Percentiles rank a stretch among this genome's conserved stretches.
Evolutionary conservation across 2,113 vertebrate species (phyloP).

Genomic region (Syrmaticus mikado): DNA sequence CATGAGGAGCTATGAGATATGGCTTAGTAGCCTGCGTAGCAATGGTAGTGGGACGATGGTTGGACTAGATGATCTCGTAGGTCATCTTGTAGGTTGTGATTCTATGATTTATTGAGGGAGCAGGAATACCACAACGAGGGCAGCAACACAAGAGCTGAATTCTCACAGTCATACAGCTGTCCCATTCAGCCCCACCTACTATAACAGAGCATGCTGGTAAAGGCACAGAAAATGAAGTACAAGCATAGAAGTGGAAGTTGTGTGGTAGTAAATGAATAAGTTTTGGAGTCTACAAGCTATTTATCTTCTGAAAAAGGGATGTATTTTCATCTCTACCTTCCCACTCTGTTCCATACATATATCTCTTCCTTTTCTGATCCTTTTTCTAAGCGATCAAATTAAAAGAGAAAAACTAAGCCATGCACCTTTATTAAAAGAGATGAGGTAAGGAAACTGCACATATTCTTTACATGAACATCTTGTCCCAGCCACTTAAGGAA

Average conservation of each 20-base stretch:
- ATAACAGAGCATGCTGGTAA: background rate
- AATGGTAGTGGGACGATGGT: no score
- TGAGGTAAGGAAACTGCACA: background rate
- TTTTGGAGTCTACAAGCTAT: background rate
- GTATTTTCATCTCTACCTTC: background rate
- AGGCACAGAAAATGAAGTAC: background rate
- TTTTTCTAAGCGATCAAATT: background rate
- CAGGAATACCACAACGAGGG: rapidly evolving
- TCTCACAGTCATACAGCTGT: background rate
- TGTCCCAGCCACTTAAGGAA: background rate
- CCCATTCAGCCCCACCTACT: background rate
- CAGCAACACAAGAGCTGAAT: rapidly evolving
- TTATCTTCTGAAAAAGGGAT: background rate
- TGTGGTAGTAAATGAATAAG: background rate
- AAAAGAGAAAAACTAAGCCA: background rate
- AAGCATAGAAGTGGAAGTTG: background rate
- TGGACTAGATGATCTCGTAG: no score
- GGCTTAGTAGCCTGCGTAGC: no score
- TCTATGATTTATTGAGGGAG: background rate
- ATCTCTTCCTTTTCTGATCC: rapidly evolving
- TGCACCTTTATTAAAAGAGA: background rate
- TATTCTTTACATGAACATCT: background rate
- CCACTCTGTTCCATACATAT: background rate
- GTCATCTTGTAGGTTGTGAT: no score
- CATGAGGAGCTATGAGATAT: no score